These are phyloP conservation scores for Phortica okadai DNA, from an alignment of 2,888 invertebrate genomes.

Conservation along the genomic window DNA sequence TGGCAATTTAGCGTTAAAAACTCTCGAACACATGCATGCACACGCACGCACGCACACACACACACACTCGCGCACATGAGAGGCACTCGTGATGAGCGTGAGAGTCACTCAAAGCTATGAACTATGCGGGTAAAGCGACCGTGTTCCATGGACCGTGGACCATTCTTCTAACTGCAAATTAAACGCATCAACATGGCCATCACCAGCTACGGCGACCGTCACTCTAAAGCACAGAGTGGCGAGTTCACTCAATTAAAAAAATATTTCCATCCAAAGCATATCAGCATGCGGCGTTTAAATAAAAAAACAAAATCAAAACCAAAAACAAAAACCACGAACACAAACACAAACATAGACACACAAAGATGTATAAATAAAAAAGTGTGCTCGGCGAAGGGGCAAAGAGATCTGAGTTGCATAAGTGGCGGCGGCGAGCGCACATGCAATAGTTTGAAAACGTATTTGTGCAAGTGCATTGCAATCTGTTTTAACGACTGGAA, in stretches of 20 bases:
- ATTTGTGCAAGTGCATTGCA: conserved; percentile 12
- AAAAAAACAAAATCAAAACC: neutral
- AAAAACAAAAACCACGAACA: neutral
- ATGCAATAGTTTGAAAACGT: conserved; percentile 7
- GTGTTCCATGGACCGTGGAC: neutral
- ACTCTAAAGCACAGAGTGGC: neutral
- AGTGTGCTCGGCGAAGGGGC: neutral
- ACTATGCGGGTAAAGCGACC: neutral
- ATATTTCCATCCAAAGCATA: conserved; percentile 21
- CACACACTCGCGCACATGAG: neutral
- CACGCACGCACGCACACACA: neutral
- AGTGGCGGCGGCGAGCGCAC: neutral
- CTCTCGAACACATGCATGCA: neutral
- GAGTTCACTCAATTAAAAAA: conserved; percentile 34
- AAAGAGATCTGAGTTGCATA: neutral
- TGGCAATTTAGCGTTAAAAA: conserved; percentile 10
- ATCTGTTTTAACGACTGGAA: conserved; percentile 29
- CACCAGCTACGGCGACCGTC: neutral
- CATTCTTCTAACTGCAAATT: conserved; percentile 30
- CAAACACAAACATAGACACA: neutral
- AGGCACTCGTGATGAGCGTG: neutral
- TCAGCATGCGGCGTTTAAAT: neutral
- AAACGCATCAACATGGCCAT: conserved; percentile 27
- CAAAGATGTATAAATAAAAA: neutral
- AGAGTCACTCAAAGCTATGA: neutral